A percentile compares a stretch with the other conserved stretches of the same genome.
phyloP scores from a whole-genome alignment of 2,113 vertebrate genomes.

The Xenotilapia longispinis region DNA sequence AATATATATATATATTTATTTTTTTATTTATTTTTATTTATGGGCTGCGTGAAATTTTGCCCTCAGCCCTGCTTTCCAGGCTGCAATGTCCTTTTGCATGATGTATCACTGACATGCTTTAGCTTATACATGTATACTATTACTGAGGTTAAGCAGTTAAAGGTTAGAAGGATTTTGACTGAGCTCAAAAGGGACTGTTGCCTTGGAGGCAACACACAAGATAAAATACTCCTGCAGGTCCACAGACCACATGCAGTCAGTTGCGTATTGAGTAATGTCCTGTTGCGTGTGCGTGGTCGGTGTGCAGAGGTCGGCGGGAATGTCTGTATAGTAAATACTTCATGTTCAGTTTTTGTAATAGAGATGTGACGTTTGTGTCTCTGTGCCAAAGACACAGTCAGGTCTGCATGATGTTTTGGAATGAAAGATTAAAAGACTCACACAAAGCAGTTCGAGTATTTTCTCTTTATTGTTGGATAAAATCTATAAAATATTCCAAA shows the following conservation, averaged over 20 bases:
- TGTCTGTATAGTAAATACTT: background rate
- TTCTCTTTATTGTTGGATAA: slow-evolving; percentile 37
- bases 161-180: background rate
- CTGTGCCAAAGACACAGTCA: background rate
- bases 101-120: background rate
- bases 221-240: background rate
- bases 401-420: background rate
- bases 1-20: background rate
- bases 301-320: background rate
- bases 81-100: background rate
- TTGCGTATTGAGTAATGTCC: background rate
- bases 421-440: background rate
- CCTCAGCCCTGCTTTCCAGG: background rate
- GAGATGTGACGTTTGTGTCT: background rate
- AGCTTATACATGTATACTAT: background rate
- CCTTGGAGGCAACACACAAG: background rate
- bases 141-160: background rate
- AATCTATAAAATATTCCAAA: slow-evolving; percentile 53
- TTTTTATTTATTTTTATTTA: background rate
- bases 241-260: background rate
- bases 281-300: background rate
- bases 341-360: background rate
- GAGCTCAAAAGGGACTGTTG: background rate
- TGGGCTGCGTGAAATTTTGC: background rate
- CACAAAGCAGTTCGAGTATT: background rate